Evolutionary conservation across 1,140 invertebrate species (phyloP).

Genomic region (Metaphire vulgaris): DNA sequence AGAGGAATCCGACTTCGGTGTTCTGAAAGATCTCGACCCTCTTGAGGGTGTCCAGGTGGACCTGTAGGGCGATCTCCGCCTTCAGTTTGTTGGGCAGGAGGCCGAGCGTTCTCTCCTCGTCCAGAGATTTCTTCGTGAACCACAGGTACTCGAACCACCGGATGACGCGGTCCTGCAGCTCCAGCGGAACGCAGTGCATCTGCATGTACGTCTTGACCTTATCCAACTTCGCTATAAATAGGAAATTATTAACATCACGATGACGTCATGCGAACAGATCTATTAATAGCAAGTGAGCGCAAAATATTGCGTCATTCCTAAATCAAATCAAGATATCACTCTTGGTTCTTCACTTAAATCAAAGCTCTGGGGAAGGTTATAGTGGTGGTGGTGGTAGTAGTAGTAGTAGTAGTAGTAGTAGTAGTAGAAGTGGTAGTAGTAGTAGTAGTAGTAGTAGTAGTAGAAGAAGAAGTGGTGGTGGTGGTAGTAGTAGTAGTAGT

Average conservation of each 20-base stretch:
- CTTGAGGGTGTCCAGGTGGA: conserved; percentile 93
- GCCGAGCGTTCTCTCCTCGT: conserved; percentile 89
- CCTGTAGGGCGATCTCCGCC: conserved; percentile 97
- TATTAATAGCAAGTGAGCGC: no score
- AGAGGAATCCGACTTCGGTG: conserved; percentile 95
- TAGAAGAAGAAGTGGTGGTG: neutral
- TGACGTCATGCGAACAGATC: no score
- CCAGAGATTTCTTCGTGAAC: conserved; percentile 95
- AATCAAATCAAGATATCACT: no score
- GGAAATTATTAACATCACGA: no score
- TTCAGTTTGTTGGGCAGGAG: conserved; percentile 77
- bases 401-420: conserved; percentile 9
- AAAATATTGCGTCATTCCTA: no score
- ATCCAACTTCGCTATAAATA: conserved; percentile 93
- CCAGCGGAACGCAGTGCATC: conserved; percentile 85
- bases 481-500: conserved; percentile 9
- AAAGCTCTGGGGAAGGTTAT: conserved; percentile 1
- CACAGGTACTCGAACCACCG: conserved; percentile 99
- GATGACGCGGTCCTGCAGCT: conserved; percentile 94
- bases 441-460: conserved; percentile 9
- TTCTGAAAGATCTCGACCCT: conserved; percentile 96
- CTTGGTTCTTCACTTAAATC: no score
- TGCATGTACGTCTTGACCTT: conserved; percentile 98
- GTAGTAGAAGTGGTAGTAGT: conserved; percentile 6
- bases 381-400: conserved; percentile 8